phyloP scores from a whole-genome alignment of 2,888 invertebrate genomes.

The Leptinotarsa peninsularis region DNA sequence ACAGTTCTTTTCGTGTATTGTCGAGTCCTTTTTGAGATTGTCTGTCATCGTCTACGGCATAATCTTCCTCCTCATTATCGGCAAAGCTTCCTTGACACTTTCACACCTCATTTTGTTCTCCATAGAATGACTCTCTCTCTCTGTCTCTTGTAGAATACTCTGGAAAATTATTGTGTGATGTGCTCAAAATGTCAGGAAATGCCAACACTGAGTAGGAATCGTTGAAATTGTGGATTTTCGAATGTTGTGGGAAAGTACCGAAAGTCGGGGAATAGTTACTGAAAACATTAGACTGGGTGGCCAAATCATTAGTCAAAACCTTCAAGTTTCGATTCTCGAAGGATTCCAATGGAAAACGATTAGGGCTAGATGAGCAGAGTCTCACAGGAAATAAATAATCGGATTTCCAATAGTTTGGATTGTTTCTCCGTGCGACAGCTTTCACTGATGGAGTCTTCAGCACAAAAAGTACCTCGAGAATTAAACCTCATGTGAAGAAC shows the following conservation, averaged over 20 bases:
- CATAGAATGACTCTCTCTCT: neutral
- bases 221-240: neutral
- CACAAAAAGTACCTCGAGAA: neutral
- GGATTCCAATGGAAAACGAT: neutral
- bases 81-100: neutral
- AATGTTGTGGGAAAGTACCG: neutral
- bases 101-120: neutral
- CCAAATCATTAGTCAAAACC: neutral
- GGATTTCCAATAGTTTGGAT: neutral
- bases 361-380: neutral
- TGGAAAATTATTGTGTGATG: slow-evolving; percentile 9
- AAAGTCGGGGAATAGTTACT: slow-evolving; percentile 9
- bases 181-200: slow-evolving; percentile 35
- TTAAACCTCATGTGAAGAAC: neutral
- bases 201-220: slow-evolving; percentile 23
- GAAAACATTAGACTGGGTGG: slow-evolving; percentile 1
- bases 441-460: neutral
- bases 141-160: neutral
- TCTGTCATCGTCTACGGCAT: neutral
- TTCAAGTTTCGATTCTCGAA: neutral
- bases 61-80: neutral
- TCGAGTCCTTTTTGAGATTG: no score
- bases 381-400: neutral
- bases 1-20: neutral
- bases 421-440: neutral